Evolutionary conservation across 2,888 invertebrate genomes (phyloP).

Genomic region (Onthophagus sagittarius): DNA sequence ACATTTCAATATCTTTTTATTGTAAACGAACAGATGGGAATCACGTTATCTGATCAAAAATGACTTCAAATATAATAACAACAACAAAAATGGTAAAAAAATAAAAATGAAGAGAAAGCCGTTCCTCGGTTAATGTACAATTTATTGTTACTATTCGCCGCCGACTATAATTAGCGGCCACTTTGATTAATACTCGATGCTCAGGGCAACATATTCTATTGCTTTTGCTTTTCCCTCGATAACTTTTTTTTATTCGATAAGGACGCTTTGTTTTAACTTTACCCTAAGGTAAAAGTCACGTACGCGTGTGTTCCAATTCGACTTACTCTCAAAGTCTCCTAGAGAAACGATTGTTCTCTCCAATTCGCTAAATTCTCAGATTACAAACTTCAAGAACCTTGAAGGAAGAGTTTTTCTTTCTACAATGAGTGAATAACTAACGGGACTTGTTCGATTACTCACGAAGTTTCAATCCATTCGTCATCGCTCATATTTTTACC

Average conservation of each 20-base stretch:
- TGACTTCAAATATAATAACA: neutral
- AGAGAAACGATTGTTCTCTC: neutral
- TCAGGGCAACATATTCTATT: neutral
- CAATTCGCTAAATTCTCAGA: neutral
- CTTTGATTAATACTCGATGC: constrained; percentile 15
- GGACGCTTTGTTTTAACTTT: neutral
- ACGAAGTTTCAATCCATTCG: no score
- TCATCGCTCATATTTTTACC: no score
- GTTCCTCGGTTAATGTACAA: constrained; percentile 17
- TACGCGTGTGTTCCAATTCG: neutral
- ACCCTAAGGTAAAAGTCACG: neutral
- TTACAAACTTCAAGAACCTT: neutral
- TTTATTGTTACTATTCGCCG: constrained; percentile 18
- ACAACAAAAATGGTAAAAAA: neutral
- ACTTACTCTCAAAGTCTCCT: neutral
- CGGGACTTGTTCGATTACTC: no score
- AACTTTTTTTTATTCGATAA: neutral
- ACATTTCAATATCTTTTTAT: no score
- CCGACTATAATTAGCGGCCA: constrained; percentile 8
- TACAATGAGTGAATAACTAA: no score
- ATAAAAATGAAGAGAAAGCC: constrained; percentile 19
- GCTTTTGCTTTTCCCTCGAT: neutral
- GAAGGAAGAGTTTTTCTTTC: neutral
- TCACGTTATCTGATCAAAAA: neutral
- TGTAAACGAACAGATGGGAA: no score